Percentiles rank a stretch among this genome's conserved stretches.
Conservation (phyloP, 35 echinoderm and acorn worm species). For the Eucidaris tribuloides region DNA sequence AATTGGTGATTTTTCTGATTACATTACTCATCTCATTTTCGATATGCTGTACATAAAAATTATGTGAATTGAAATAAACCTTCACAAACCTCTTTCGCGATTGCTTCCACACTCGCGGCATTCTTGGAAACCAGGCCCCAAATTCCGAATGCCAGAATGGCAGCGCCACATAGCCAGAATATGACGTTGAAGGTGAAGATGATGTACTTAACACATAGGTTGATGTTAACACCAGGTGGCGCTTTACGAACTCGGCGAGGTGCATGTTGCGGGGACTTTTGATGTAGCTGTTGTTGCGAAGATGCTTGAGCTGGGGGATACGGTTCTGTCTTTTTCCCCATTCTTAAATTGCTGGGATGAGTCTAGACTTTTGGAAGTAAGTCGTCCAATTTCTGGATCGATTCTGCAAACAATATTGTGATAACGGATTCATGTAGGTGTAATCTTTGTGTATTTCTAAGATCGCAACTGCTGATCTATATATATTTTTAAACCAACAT, state of each 20-base stretch:
- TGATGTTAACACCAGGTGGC: constrained; percentile 76
- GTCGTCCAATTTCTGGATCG: too few relatives aligned
- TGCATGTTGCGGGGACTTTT: not conserved
- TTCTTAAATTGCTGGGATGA: too few relatives aligned
- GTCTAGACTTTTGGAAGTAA: too few relatives aligned
- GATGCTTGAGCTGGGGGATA: not conserved
- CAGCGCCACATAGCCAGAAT: constrained; percentile 80
- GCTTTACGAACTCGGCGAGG: constrained; percentile 10
- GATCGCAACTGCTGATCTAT: too few relatives aligned
- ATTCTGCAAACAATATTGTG: too few relatives aligned
- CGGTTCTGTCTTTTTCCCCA: not conserved
- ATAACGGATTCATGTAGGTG: too few relatives aligned
- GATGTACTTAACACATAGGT: constrained; percentile 67
- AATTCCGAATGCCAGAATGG: constrained; percentile 73
- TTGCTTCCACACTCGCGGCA: constrained; percentile 39
- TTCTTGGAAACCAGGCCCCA: constrained; percentile 80
- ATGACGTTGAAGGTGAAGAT: constrained; percentile 85
- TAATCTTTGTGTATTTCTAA: too few relatives aligned
- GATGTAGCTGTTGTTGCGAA: constrained; percentile 27
- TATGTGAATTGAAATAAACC: not conserved
- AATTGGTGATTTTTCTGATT: too few relatives aligned
- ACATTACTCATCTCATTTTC: too few relatives aligned
- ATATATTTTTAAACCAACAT: too few relatives aligned
- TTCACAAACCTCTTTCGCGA: constrained; percentile 37
- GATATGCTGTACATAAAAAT: too few relatives aligned